These are phyloP conservation scores for Eueides isabella DNA, from an alignment of 1,140 invertebrate genomes.

Conservation along the genomic window DNA sequence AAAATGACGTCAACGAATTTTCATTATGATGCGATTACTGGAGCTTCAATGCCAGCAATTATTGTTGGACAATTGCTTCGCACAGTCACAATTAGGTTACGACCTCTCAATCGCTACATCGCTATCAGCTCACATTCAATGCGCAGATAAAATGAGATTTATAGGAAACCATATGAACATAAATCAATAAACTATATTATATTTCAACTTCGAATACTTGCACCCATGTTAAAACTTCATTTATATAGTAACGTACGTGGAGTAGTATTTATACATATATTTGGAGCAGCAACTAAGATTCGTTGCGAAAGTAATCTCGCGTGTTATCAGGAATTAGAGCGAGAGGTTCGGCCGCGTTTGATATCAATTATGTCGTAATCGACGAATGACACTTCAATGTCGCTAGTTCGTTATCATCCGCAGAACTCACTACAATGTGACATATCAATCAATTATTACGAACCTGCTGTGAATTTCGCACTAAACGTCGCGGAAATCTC, in stretches of 20 bases:
- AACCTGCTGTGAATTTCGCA: neutral
- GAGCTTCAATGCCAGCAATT: conserved; percentile 26
- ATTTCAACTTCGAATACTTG: neutral
- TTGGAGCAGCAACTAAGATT: neutral
- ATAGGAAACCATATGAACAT: neutral
- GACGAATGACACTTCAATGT: conserved; percentile 48
- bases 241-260: neutral
- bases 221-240: neutral
- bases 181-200: neutral
- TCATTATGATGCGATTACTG: conserved; percentile 11
- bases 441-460: neutral
- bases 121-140: conserved; percentile 3
- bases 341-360: neutral
- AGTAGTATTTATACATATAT: neutral
- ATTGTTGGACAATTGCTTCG: conserved; percentile 21
- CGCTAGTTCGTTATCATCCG: conserved; percentile 29
- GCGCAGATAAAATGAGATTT: neutral
- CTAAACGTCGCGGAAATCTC: neutral
- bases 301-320: conserved; percentile 12
- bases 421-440: conserved; percentile 8
- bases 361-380: conserved; percentile 40
- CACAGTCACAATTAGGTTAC: conserved; percentile 32
- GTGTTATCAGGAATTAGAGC: conserved; percentile 22
- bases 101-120: conserved; percentile 29
- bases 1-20: neutral